Conservation (phyloP, 2,797 vertebrate genomes). For the Podarcis siculus region DNA sequence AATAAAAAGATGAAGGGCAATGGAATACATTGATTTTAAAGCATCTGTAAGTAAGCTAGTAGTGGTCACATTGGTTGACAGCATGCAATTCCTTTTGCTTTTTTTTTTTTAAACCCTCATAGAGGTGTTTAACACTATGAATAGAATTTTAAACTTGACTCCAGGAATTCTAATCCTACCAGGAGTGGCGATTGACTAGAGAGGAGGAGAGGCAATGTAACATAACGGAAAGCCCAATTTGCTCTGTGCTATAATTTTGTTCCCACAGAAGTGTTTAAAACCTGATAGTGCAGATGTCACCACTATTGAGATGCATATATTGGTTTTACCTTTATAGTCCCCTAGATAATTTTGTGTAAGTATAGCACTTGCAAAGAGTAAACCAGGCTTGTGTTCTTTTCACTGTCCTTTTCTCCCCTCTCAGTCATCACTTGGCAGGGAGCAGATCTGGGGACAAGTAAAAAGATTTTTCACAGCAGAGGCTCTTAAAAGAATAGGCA, state of each 20-base stretch:
- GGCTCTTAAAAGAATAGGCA: not conserved
- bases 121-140: not conserved
- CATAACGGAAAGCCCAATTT: not conserved
- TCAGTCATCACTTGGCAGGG: not conserved
- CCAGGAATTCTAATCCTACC: not conserved
- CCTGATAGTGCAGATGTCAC: not conserved
- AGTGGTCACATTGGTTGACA: constrained; percentile 8
- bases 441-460: not conserved
- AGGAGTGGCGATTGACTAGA: not conserved
- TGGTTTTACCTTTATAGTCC: not conserved
- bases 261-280: not conserved
- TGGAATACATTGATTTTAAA: constrained; percentile 1
- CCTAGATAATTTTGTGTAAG: not conserved
- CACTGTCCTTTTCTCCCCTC: not conserved
- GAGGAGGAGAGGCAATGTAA: not conserved
- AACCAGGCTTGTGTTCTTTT: not conserved
- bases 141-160: not conserved
- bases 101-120: not conserved
- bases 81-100: not conserved
- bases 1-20: constrained; percentile 20
- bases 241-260: not conserved
- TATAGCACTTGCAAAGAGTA: not conserved
- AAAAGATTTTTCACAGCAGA: not conserved
- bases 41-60: not conserved
- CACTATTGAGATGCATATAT: not conserved